phyloP scores from a whole-genome alignment of 2,888 invertebrate species.

The Nephrotoma appendiculata region DNA sequence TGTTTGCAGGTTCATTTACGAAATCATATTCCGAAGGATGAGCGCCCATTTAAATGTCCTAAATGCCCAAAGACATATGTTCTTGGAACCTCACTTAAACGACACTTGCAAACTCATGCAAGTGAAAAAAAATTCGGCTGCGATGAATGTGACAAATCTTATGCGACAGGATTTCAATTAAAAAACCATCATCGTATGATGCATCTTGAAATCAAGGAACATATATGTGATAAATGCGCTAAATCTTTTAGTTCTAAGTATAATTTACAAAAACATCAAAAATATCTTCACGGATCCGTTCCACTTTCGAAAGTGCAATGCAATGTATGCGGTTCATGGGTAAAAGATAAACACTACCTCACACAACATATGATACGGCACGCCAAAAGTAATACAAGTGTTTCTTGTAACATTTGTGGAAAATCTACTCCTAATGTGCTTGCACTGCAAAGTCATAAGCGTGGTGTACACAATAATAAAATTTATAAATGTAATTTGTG shows the following conservation, averaged over 20 bases:
- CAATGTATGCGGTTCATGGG: slow-evolving; percentile 5
- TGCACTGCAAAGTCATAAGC: slow-evolving; percentile 11
- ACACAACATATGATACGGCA: slow-evolving; percentile 6
- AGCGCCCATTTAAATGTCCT: not conserved
- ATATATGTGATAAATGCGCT: slow-evolving; percentile 23
- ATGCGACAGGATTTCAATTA: slow-evolving; percentile 12
- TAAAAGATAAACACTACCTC: not conserved
- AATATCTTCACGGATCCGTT: slow-evolving; percentile 17
- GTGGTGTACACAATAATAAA: slow-evolving; percentile 8
- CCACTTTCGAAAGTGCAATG: slow-evolving; percentile 7
- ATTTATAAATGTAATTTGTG: slow-evolving; percentile 11
- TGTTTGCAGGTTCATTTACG: not conserved
- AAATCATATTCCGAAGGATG: not conserved
- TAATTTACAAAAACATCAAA: slow-evolving; percentile 23
- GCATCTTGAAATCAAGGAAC: not conserved
- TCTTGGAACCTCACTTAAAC: not conserved
- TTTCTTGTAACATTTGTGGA: slow-evolving; percentile 8
- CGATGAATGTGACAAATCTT: slow-evolving; percentile 21
- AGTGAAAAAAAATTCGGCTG: slow-evolving; percentile 19
- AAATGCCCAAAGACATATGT: not conserved
- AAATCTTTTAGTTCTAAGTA: slow-evolving; percentile 27
- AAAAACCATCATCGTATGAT: slow-evolving; percentile 22
- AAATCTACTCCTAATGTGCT: slow-evolving; percentile 10
- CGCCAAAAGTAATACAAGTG: not conserved
- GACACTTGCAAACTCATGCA: slow-evolving; percentile 9